Evolutionary conservation across 2,797 vertebrate genomes (phyloP).

Genomic region (Mastacembelus armatus): DNA sequence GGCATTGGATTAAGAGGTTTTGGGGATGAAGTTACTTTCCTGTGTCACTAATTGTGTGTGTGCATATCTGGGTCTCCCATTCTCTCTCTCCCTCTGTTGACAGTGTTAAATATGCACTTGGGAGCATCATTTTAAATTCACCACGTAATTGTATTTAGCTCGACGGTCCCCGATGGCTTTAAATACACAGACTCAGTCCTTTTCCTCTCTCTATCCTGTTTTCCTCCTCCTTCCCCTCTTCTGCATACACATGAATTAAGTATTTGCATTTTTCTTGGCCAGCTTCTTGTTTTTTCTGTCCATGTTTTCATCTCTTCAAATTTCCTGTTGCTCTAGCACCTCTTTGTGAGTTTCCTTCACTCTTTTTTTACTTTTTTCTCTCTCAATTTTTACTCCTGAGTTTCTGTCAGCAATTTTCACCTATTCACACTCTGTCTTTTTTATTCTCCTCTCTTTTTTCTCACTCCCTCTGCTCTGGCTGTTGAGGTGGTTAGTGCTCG

Average conservation of each 20-base stretch:
- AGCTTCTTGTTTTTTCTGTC: background rate
- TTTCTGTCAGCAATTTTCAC: constrained; percentile 39
- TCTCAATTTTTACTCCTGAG: constrained; percentile 25
- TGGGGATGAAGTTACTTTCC: constrained; percentile 56
- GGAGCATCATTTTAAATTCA: constrained; percentile 84
- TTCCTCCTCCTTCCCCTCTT: constrained; percentile 7
- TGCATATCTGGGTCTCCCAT: constrained; percentile 44
- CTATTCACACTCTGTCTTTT: constrained; percentile 29
- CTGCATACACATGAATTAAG: constrained; percentile 48
- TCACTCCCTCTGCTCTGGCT: constrained; percentile 39
- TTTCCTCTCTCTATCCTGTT: background rate
- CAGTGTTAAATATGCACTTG: constrained; percentile 74
- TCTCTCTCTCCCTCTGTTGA: constrained; percentile 61
- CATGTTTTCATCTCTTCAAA: constrained; percentile 31
- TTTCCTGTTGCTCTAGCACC: constrained; percentile 26
- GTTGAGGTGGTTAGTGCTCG: constrained; percentile 74
- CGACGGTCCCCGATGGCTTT: constrained; percentile 57
- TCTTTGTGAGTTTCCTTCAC: background rate
- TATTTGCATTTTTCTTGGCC: constrained; percentile 49
- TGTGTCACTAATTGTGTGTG: constrained; percentile 38
- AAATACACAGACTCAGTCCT: constrained; percentile 59
- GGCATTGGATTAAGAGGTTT: constrained; percentile 68
- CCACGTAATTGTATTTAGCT: constrained; percentile 89
- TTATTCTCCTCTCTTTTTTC: background rate
- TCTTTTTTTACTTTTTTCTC: constrained; percentile 13